Base-by-base conservation (phyloP, 2,113 vertebrate species). In the Australoheros scitulus region DNA sequence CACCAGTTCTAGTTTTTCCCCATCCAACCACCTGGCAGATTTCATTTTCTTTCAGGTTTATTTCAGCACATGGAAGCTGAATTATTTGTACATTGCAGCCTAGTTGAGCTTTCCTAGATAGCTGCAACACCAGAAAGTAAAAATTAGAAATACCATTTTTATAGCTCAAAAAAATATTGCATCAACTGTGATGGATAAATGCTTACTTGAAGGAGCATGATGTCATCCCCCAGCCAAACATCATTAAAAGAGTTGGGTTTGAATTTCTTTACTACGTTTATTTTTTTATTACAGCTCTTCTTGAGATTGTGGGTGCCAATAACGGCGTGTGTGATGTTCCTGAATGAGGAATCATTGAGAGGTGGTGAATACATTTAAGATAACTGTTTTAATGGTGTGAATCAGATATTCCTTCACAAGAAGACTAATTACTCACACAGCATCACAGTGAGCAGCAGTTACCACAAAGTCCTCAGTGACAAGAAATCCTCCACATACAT, bases 401-500 rank as follows among this genome's bases (percentile, higher is more conserved):
- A 18, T 68, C 41, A 0, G 0, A 70, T 9, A 18, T 24, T 29
- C 0, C 64, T 3, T 50, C 41, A 70, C 24, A 70, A 50, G 15
- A 29, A 70, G 26, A 18, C 7, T 0, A 0, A 50, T 70, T 70
- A 36, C 81, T 87, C 81, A 92, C 92, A 0, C 0, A 3, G 1
- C 0, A 1, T 78, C 5, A 68, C 94, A 95, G 61, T 95, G 94
- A 1, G 95, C 96, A 1, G 94, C 96, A 0, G 96, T 94, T 87
- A 96, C 20, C 11, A 96, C 93, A 7, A 94, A 95, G 41, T 89
- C 57, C 1, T 78, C 77, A 0, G 80, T 85, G 32, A 97, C 80
- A 6, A 97, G 93, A 3, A 95, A 93, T 8, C 91, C 96, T 0
- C 95, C 95, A 10, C 96, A 96, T 18, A 81, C 47, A 63, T 96